Evolutionary conservation across 1,140 invertebrate species (phyloP).

Genomic region (Drosophila subpulchrella): DNA sequence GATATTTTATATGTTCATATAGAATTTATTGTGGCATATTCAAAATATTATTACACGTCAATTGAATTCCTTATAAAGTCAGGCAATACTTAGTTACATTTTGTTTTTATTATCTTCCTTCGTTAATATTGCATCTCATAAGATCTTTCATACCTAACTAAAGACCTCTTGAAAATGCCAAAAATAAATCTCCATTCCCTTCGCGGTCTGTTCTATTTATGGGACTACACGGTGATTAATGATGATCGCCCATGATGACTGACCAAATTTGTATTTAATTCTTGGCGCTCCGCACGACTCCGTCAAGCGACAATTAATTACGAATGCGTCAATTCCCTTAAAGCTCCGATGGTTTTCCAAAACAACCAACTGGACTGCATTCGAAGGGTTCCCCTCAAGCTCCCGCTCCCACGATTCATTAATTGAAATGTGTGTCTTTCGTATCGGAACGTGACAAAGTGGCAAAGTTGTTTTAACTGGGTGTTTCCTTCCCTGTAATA

Average conservation of each 20-base stretch:
- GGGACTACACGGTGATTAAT: conserved; percentile 60
- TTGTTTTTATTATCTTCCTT: not conserved
- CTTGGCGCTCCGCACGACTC: conserved; percentile 59
- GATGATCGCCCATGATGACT: conserved; percentile 60
- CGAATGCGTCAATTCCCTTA: conserved; percentile 61
- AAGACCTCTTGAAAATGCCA: not conserved
- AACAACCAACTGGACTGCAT: conserved; percentile 38
- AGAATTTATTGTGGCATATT: too few species aligned
- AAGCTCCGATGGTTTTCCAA: conserved; percentile 52
- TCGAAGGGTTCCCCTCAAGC: conserved; percentile 11
- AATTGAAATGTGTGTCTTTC: conserved; percentile 21
- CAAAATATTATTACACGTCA: too few species aligned
- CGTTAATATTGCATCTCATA: not conserved
- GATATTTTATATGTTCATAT: not conserved
- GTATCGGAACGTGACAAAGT: conserved; percentile 64
- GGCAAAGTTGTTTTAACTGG: conserved; percentile 66
- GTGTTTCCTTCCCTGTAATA: conserved; percentile 27
- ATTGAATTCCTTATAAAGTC: too few species aligned
- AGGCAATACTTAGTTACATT: too few species aligned
- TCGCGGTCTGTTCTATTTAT: conserved; percentile 49
- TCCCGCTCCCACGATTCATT: conserved; percentile 25
- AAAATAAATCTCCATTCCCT: conserved; percentile 17
- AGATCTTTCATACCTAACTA: not conserved
- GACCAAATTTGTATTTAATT: conserved; percentile 73
- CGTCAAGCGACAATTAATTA: conserved; percentile 69